These are phyloP conservation scores for Eupithecia subumbrata DNA, from an alignment of 2,888 invertebrate species.

Conservation along the genomic window DNA sequence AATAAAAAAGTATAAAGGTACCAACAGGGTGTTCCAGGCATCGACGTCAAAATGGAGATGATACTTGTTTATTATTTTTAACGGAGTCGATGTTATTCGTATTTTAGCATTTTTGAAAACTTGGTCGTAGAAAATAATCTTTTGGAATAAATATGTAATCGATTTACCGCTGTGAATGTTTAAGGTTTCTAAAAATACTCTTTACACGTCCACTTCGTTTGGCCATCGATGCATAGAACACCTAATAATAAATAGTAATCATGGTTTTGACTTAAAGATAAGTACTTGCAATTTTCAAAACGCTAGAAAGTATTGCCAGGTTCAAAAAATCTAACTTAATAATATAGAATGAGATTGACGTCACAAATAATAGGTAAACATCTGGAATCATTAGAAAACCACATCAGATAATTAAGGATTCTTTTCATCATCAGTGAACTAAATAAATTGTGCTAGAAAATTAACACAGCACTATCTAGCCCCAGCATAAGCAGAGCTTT, in stretches of 20 bases:
- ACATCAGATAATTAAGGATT: background rate
- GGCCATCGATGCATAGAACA: background rate
- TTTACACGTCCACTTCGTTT: background rate
- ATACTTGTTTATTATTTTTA: background rate
- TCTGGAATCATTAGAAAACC: background rate
- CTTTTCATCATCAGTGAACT: background rate
- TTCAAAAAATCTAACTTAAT: background rate
- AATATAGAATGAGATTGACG: background rate
- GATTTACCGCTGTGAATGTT: background rate
- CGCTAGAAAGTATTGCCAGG: background rate
- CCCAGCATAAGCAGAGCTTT: too few relatives aligned
- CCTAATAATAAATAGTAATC: background rate
- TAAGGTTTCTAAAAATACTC: background rate
- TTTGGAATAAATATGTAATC: too few relatives aligned
- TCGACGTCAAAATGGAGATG: background rate
- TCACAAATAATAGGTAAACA: background rate
- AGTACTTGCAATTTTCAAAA: background rate
- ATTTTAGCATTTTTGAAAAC: background rate
- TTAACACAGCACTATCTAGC: too few relatives aligned
- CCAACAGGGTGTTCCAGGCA: background rate
- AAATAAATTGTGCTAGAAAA: background rate
- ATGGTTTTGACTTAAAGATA: background rate
- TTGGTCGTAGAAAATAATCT: background rate
- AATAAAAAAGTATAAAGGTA: too few relatives aligned
- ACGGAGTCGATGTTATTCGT: background rate